Conservation (phyloP, 2,113 vertebrate species). For the Syngnathus typhle region DNA sequence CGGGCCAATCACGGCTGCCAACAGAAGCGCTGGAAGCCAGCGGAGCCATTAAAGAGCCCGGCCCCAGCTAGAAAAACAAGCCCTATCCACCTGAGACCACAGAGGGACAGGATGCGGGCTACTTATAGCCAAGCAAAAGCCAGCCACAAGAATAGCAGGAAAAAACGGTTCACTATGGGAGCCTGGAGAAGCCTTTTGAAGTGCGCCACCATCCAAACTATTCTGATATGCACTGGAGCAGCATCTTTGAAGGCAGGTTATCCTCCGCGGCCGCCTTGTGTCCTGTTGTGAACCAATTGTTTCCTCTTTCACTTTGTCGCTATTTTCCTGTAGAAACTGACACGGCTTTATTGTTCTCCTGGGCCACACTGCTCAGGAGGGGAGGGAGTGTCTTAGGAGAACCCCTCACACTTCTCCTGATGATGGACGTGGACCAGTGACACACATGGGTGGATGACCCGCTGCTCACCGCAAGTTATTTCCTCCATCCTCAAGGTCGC, state of each 20-base stretch:
- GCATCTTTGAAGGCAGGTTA: constrained; percentile 97
- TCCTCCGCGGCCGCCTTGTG: constrained; percentile 78
- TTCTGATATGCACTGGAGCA: constrained; percentile 76
- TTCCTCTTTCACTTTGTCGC: constrained; percentile 89
- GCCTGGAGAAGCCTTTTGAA: constrained; percentile 78
- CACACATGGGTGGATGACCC: constrained; percentile 47
- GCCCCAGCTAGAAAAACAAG: constrained; percentile 85
- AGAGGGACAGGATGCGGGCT: constrained; percentile 94
- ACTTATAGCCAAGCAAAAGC: constrained; percentile 89
- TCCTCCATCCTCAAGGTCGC: constrained; percentile 61
- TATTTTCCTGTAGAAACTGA: constrained; percentile 84
- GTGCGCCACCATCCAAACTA: constrained; percentile 89
- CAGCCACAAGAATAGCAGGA: constrained; percentile 97
- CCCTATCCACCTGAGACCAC: constrained; percentile 90
- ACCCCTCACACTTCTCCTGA: constrained; percentile 19
- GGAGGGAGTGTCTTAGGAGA: not conserved
- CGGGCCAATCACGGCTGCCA: constrained; percentile 76
- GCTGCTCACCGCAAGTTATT: constrained; percentile 49
- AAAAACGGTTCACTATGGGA: constrained; percentile 76
- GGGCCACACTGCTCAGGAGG: constrained; percentile 27
- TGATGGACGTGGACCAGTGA: constrained; percentile 30
- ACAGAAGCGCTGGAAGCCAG: constrained; percentile 36
- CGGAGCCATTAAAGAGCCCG: constrained; percentile 60
- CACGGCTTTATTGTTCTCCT: constrained; percentile 69
- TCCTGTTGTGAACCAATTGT: constrained; percentile 90